Evolutionary conservation across 2,797 vertebrate genomes (phyloP), one percentile per base, ranked within the genome.

Genomic region (Graptemys geographica): DNA sequence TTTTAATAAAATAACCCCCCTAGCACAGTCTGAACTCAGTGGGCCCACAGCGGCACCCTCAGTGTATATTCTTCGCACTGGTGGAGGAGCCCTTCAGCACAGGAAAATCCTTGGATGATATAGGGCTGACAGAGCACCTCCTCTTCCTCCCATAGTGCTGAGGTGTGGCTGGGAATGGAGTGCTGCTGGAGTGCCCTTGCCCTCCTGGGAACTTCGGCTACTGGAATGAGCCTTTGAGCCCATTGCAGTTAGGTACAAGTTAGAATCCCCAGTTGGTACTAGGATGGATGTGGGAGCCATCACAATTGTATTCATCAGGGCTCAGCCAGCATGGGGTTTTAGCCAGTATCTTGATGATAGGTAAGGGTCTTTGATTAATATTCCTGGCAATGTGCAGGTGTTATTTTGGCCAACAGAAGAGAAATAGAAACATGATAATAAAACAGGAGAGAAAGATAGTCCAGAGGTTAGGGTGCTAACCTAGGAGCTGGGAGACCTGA

Each of bases 81-180:
- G 78, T 79, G 87, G 91, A 49, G 37, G 37, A n/a, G 3, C 25
- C 1, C 1, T 19, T 81, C 0, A 0, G 16, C 49, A 5, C 0
- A 86, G 37, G 57, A 90, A 84, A 90, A 80, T 74, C 84, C 83
- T 59, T 59, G 27, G 79, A 89, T 93, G 41, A 37, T 7, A 0
- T 69, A 15, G 65, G n/a, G 59, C 5, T 86, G 44, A 78, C 5
- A 81, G 57, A 33, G 4, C 78, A 88, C 87, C 11, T 41, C 2
- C 7, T 23, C 7, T n/a, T 74, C 78, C 78, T 18, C 31, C 28
- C 0, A 0, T 25, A 57, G 21, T 11, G 10, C 2, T 79, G 41
- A 44, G 53, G 23, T 31, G 52, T 82, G 23, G 53, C 7, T 41
- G n/a, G 79, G 19, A 28, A 47, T 28, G 37, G 19, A 10, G 4